Evolutionary conservation across 2,797 vertebrate genomes (phyloP).

Genomic region (Ctenosaura bakeri): DNA sequence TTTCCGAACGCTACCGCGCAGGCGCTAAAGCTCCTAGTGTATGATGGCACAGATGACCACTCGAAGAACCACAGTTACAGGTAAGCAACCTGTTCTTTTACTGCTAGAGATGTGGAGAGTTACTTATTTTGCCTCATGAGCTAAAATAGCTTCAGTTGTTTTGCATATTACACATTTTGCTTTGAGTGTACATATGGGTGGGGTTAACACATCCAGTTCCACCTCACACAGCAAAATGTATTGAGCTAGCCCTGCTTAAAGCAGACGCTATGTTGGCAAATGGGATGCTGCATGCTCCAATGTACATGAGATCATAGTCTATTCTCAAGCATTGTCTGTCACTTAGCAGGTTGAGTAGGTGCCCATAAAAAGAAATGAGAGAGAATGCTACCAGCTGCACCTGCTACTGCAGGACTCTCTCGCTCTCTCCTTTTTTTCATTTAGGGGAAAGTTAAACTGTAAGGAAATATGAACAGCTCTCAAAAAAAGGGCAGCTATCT

Average conservation of each 20-base stretch:
- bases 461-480: slow-evolving; percentile 13
- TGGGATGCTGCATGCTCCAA: not conserved
- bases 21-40: no score
- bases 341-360: not conserved
- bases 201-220: no score
- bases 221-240: not conserved
- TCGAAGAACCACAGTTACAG: no score
- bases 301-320: slow-evolving; percentile 14
- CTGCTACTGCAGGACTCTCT: not conserved
- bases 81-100: no score
- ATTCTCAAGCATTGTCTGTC: slow-evolving; percentile 16
- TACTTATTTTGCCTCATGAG: not conserved
- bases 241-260: not conserved
- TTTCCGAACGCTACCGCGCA: no score
- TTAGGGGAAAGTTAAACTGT: slow-evolving; percentile 25
- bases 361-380: slow-evolving; percentile 16
- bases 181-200: not conserved
- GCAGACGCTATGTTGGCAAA: not conserved
- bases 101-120: not conserved
- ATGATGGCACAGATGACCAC: no score
- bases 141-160: not conserved
- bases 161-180: not conserved
- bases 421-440: not conserved
- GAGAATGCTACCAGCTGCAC: not conserved
- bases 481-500: slow-evolving; percentile 27